phyloP scores from a whole-genome alignment of 2,888 invertebrate species.

The Aspidiotus destructor region DNA sequence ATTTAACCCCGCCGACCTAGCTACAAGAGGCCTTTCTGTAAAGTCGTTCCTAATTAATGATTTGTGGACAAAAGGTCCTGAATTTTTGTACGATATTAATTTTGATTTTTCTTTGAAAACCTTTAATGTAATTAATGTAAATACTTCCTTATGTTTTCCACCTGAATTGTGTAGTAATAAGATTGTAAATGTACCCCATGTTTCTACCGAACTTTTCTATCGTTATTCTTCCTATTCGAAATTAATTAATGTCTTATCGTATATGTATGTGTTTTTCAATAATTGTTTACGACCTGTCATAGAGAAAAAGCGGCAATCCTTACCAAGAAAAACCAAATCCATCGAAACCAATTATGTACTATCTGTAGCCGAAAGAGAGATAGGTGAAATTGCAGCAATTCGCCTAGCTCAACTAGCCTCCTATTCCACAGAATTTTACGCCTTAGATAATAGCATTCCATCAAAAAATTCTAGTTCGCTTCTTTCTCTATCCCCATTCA shows the following conservation, averaged over 20 bases:
- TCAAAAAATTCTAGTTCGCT: background rate
- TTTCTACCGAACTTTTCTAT: background rate
- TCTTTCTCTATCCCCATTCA: background rate
- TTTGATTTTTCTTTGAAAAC: background rate
- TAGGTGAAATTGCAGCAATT: background rate
- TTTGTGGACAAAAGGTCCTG: background rate
- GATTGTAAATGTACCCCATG: too few species aligned
- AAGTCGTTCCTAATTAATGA: background rate
- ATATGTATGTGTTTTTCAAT: background rate
- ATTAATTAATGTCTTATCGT: background rate
- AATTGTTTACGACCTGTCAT: background rate
- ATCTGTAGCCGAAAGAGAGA: background rate
- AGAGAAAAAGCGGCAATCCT: too few species aligned
- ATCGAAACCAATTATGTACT: background rate
- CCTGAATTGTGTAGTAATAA: too few species aligned
- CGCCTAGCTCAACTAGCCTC: background rate
- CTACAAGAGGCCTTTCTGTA: background rate
- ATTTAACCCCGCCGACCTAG: conserved; percentile 2
- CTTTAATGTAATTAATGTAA: background rate
- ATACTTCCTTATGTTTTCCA: background rate
- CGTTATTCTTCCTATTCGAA: conserved; percentile 1
- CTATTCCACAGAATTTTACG: background rate
- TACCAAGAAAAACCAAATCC: background rate
- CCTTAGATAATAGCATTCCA: too few species aligned
- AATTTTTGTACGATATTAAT: background rate